Conservation (phyloP, 2,797 vertebrate genomes). For the Octomys mimax region DNA sequence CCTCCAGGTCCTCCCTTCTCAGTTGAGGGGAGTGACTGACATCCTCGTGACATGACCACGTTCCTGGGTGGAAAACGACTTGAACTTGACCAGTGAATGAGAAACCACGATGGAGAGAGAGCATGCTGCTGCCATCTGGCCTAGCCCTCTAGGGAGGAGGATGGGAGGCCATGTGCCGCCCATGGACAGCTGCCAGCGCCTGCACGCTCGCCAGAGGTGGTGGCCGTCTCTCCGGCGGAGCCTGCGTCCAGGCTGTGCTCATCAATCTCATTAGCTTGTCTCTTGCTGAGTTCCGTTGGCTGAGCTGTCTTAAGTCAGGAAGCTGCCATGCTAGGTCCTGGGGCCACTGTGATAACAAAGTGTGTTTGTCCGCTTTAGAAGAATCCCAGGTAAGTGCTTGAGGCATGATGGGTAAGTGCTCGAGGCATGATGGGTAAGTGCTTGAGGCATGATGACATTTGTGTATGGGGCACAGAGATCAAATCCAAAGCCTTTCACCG, state of each 20-base stretch:
- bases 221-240: neutral
- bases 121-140: neutral
- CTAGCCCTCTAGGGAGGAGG: neutral
- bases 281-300: neutral
- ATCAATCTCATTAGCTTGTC: neutral
- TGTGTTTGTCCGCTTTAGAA: neutral
- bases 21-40: neutral
- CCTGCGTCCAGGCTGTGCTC: fast-evolving
- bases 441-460: neutral
- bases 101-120: neutral
- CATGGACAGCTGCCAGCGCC: neutral
- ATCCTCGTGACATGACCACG: neutral
- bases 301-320: neutral
- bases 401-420: too few relatives aligned
- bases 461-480: fast-evolving
- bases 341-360: too few relatives aligned
- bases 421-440: too few relatives aligned
- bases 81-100: neutral
- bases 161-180: fast-evolving
- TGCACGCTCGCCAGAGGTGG: neutral
- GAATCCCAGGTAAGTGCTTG: fast-evolving
- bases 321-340: neutral
- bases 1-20: fast-evolving
- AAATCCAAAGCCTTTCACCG: fast-evolving
- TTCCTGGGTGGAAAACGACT: neutral